phyloP scores from a whole-genome alignment of 2,797 vertebrate species.

The Amazonetta brasiliensis region DNA sequence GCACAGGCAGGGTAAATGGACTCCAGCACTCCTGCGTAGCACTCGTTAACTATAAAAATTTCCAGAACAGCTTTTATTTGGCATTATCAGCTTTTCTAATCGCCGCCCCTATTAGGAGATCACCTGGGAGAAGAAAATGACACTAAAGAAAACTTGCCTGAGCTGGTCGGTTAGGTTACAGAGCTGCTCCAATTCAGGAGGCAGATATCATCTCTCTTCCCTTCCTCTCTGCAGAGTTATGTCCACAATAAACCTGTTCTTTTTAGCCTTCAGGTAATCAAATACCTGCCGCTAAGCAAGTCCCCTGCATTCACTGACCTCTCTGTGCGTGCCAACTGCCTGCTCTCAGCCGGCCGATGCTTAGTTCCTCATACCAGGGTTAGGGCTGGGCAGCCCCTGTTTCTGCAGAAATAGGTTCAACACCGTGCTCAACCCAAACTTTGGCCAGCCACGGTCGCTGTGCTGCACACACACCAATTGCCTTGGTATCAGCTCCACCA shows the following conservation, averaged over 20 bases:
- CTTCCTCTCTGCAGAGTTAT: background rate
- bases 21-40: fast-evolving
- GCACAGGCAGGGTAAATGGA: background rate
- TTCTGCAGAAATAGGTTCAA: background rate
- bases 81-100: background rate
- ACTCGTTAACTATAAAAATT: background rate
- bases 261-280: background rate
- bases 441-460: background rate
- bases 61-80: background rate
- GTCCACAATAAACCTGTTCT: background rate
- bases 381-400: background rate
- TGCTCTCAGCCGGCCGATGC: background rate
- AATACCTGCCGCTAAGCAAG: background rate
- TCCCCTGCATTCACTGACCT: fast-evolving
- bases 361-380: background rate
- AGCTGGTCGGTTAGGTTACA: background rate
- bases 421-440: fast-evolving
- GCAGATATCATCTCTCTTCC: background rate
- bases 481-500: background rate
- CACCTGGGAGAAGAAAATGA: background rate
- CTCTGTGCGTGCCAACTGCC: background rate
- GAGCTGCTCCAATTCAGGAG: background rate
- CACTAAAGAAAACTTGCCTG: background rate
- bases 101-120: background rate
- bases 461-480: background rate